Evolutionary conservation across 2,797 vertebrate genomes (phyloP), one percentile per base, ranked within the genome.

Genomic region (Megaceryle alcyon): DNA sequence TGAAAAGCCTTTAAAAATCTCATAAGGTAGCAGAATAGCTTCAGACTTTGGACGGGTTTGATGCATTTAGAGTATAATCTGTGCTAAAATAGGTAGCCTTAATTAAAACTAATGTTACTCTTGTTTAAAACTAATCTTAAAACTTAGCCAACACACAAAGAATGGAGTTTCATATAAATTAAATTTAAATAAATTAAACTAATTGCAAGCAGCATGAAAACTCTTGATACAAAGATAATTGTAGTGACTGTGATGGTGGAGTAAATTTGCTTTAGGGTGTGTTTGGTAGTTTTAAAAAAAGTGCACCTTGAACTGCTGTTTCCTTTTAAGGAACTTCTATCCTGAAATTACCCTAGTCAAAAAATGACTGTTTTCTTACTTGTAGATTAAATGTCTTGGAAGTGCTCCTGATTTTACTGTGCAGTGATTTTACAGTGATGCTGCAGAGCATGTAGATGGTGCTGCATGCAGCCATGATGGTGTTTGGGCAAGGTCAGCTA

Each of bases 1-100:
- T 94, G 76, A 92, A 94, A 94, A 82, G 48, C 22, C 59, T 95
- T 92, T 90, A 92, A 57, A 85, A 94, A 77, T 89, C 86, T 78
- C 86, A 49, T 21, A 53, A 92, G 44, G 43, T 80, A 91, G 87
- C 60, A 86, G 39, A 94, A 80, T 51, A 93, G 41, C 29, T 68
- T 88, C 44, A 68, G 53, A 63, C 66, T 83, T 93, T 48, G 39
- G 22, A 20, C 43, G 20, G 21, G 6, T 68, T 91, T 94, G 57
- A 78, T 84, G 26, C 87, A 82, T 88, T 86, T 86, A 78, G 31
- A 53, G 13, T 90, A 54, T 81, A 83, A 89, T 35, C 43, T 88
- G 21, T 80, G 57, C 49, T 82, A 82, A 96, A 96, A 81, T 86
- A 57, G 21, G 49, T 89, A 73, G 13, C 68, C n/a, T 93, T 96